Evolutionary conservation across 2,888 invertebrate genomes (phyloP).

Genomic region (Spialia ferax): DNA sequence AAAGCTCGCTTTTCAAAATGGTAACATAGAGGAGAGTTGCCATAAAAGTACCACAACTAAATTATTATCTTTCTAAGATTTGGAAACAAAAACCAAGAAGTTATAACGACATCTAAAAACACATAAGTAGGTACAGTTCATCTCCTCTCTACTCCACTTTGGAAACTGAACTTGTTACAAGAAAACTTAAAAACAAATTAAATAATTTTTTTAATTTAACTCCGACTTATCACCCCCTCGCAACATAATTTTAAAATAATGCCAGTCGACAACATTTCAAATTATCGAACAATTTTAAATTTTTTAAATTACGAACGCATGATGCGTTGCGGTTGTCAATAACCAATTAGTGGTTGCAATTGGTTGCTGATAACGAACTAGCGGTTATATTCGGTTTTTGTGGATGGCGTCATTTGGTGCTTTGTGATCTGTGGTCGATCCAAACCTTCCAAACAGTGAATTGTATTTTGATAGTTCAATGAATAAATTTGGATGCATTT

Average conservation of each 20-base stretch:
- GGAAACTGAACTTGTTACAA: too few relatives aligned
- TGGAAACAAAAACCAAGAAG: too few relatives aligned
- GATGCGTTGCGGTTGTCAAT: slow-evolving; percentile 53
- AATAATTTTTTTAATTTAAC: too few relatives aligned
- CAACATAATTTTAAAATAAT: slow-evolving; percentile 8
- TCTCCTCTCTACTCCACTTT: too few relatives aligned
- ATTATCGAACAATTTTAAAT: slow-evolving; percentile 37
- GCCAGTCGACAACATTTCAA: slow-evolving; percentile 23
- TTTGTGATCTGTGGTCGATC: slow-evolving; percentile 4
- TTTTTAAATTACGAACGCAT: slow-evolving; percentile 21
- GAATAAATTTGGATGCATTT: too few relatives aligned
- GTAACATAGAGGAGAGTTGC: too few relatives aligned
- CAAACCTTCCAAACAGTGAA: background rate
- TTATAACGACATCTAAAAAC: too few relatives aligned
- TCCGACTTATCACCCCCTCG: background rate
- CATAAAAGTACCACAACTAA: too few relatives aligned
- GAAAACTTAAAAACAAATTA: too few relatives aligned
- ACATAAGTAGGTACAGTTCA: too few relatives aligned
- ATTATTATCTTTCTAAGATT: too few relatives aligned
- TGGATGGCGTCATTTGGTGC: slow-evolving; percentile 7
- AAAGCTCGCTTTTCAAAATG: too few relatives aligned
- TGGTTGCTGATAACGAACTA: slow-evolving; percentile 57
- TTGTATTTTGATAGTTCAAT: background rate
- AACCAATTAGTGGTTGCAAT: slow-evolving; percentile 70
- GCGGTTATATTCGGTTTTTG: slow-evolving; percentile 9